A percentile compares a stretch with the other conserved stretches of the same genome.
phyloP scores from a whole-genome alignment of 2,888 invertebrate species.

The Sericinus montela region DNA sequence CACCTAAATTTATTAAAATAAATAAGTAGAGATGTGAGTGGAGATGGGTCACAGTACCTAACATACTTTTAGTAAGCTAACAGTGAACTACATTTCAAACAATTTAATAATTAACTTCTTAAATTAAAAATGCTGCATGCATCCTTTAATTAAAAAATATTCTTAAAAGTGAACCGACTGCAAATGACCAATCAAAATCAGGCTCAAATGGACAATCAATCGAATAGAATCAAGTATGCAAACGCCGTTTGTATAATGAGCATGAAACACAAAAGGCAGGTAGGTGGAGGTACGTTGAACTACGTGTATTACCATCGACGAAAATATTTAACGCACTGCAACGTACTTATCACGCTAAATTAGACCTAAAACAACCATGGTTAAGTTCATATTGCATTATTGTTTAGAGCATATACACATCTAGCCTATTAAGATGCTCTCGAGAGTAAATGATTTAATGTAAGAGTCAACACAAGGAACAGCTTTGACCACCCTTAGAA shows the following conservation, averaged over 20 bases:
- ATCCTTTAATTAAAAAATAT: too few species aligned
- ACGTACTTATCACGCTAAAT: background rate
- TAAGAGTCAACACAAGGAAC: conserved; percentile 17
- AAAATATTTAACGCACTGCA: conserved; percentile 6
- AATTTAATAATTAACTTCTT: too few species aligned
- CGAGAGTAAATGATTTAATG: conserved; percentile 17
- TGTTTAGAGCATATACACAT: conserved; percentile 6
- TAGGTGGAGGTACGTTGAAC: conserved; percentile 8
- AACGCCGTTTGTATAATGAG: conserved; percentile 7
- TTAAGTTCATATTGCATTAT: conserved; percentile 14
- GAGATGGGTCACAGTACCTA: background rate
- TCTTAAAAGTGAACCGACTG: background rate
- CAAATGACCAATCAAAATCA: background rate
- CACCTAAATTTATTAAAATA: conserved; percentile 15
- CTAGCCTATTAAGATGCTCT: conserved; percentile 18
- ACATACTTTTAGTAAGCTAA: background rate
- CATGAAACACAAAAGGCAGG: conserved; percentile 13
- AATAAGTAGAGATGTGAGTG: background rate
- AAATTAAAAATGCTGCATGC: too few species aligned
- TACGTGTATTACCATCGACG: background rate
- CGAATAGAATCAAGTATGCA: background rate
- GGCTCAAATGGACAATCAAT: conserved; percentile 11
- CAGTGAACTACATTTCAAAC: too few species aligned
- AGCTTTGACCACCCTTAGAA: conserved; percentile 4
- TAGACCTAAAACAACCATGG: conserved; percentile 6